These are phyloP conservation scores for Collichthys lucidus DNA, from an alignment of 2,113 vertebrate genomes.

Conservation along the genomic window DNA sequence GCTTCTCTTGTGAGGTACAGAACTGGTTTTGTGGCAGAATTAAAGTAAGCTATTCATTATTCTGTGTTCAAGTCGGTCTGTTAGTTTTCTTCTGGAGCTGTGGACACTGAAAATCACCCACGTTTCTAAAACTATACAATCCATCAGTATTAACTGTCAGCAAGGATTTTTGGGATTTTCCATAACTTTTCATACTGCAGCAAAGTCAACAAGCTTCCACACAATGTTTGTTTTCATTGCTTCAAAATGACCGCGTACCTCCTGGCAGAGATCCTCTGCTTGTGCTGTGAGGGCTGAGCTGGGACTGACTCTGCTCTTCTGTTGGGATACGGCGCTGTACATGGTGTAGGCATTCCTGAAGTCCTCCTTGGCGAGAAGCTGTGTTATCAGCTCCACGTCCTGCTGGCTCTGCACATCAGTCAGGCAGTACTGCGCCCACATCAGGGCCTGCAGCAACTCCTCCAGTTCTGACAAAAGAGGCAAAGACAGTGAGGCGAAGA, in stretches of 20 bases:
- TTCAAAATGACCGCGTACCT: slow-evolving; percentile 82
- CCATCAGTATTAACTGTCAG: background rate
- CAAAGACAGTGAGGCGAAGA: background rate
- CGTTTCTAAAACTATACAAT: slow-evolving; percentile 2
- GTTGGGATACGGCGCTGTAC: slow-evolving; percentile 89
- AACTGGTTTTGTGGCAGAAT: slow-evolving; percentile 8
- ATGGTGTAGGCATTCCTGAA: slow-evolving; percentile 93
- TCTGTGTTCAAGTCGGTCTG: background rate
- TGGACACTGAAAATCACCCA: background rate
- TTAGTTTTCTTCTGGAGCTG: background rate
- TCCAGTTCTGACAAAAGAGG: slow-evolving; percentile 86
- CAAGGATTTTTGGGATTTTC: background rate
- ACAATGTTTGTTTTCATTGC: background rate
- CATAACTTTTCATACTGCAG: background rate
- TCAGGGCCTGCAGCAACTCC: slow-evolving; percentile 90
- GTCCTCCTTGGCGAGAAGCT: slow-evolving; percentile 90
- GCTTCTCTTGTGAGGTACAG: background rate
- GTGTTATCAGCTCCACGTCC: slow-evolving; percentile 89
- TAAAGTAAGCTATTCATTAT: slow-evolving; percentile 11
- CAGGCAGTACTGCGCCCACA: slow-evolving; percentile 88
- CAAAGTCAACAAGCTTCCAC: background rate
- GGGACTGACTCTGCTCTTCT: slow-evolving; percentile 90
- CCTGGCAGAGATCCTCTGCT: slow-evolving; percentile 91
- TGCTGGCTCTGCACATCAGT: slow-evolving; percentile 93
- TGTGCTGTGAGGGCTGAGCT: slow-evolving; percentile 90